These are phyloP conservation scores for Neoaliturus tenellus DNA, from an alignment of 2,888 invertebrate genomes.

Conservation along the genomic window DNA sequence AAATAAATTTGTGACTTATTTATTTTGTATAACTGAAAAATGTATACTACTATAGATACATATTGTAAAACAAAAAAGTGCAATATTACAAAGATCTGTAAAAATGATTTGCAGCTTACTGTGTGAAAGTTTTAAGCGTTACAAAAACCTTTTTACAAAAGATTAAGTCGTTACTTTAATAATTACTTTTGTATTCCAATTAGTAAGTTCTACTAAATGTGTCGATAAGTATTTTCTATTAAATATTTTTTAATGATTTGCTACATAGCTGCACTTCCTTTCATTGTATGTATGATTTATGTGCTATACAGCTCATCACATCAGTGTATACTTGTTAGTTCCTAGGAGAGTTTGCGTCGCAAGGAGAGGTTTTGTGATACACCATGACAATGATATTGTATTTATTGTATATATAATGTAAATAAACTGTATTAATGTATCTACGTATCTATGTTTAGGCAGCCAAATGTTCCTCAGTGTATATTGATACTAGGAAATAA, in stretches of 20 bases:
- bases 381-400: slow-evolving; percentile 9
- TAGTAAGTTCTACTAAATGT: no score
- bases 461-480: slow-evolving; percentile 25
- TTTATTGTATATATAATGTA: slow-evolving; percentile 8
- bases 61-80: no score
- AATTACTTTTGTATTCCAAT: no score
- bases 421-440: slow-evolving; percentile 10
- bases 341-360: not conserved
- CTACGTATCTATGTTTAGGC: not conserved
- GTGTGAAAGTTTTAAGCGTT: no score
- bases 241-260: not conserved
- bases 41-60: no score
- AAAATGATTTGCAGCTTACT: no score
- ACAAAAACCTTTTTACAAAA: no score
- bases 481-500: slow-evolving; percentile 24
- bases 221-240: no score
- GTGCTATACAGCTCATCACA: not conserved
- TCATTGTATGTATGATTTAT: not conserved
- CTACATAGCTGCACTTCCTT: not conserved
- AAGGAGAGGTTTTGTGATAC: slow-evolving; percentile 9
- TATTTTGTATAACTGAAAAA: no score
- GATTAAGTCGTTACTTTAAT: no score
- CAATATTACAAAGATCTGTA: no score
- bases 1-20: no score
- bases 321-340: not conserved